Conservation (phyloP, 1,140 invertebrate genomes). For the Lanistes nyassanus region DNA sequence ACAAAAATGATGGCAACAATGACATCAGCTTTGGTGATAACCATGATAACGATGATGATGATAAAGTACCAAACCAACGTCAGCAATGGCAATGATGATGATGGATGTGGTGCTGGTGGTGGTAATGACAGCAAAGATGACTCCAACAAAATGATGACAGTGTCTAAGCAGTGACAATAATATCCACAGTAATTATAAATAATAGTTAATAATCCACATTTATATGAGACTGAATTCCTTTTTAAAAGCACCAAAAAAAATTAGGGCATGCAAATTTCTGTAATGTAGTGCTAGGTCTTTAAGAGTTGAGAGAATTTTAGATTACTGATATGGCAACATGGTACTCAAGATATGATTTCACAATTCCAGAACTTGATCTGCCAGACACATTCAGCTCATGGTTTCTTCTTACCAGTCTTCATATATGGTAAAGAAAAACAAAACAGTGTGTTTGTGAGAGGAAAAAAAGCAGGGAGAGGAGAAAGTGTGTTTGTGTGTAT, state of each 20-base stretch:
- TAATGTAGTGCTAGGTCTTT: no score
- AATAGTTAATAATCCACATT: no score
- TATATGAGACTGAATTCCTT: no score
- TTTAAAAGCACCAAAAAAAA: no score
- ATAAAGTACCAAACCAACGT: background rate
- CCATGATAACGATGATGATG: background rate
- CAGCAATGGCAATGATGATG: slow-evolving; percentile 12
- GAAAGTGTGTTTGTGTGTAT: slow-evolving; percentile 3
- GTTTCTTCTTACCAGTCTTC: no score
- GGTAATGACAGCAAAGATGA: background rate
- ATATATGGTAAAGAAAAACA: background rate
- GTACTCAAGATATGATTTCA: no score
- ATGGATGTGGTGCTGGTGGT: slow-evolving; percentile 11
- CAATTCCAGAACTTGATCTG: slow-evolving; percentile 12
- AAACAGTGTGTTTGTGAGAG: background rate
- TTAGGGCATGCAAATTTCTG: no score
- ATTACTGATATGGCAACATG: no score
- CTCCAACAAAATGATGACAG: background rate
- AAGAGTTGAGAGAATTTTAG: no score
- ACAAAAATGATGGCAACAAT: slow-evolving; percentile 8
- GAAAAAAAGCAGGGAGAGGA: background rate
- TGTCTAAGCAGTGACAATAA: background rate
- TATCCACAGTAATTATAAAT: slow-evolving; percentile 1
- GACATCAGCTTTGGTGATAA: background rate
- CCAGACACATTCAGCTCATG: slow-evolving; percentile 21